Conservation (phyloP, 2,797 vertebrate species). For the Garrulus glandarius region DNA sequence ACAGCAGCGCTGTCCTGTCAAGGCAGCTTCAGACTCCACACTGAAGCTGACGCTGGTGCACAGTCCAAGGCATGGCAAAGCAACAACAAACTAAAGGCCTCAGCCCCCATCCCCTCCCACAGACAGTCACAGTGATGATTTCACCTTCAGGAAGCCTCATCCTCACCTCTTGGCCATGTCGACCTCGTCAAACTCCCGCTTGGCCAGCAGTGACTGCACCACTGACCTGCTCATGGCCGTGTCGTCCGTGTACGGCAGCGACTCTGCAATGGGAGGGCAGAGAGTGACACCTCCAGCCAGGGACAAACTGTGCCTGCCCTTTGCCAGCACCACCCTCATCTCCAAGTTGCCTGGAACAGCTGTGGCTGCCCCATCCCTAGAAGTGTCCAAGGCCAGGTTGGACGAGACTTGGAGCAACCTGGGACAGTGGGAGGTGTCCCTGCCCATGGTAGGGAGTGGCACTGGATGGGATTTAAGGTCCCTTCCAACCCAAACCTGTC, state of each 20-base stretch:
- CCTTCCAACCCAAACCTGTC: neutral
- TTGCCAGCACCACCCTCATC: neutral
- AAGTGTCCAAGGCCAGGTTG: neutral
- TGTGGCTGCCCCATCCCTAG: neutral
- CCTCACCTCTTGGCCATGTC: slow-evolving; percentile 93
- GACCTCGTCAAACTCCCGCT: slow-evolving; percentile 85
- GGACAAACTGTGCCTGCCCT: neutral
- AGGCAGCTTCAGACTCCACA: neutral
- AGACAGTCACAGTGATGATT: neutral
- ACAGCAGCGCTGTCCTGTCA: neutral
- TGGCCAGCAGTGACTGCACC: slow-evolving; percentile 89
- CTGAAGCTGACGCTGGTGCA: accelerated
- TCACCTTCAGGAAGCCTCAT: neutral
- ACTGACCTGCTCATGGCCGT: slow-evolving; percentile 94
- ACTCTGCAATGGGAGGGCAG: slow-evolving; percentile 69
- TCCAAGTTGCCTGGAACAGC: neutral
- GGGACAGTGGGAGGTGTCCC: neutral
- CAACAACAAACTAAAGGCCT: neutral
- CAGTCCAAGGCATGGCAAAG: neutral
- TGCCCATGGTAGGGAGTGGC: neutral
- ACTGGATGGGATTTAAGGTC: neutral
- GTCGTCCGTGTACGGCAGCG: slow-evolving; percentile 91
- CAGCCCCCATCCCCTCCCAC: neutral
- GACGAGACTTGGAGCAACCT: accelerated
- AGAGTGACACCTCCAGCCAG: neutral